Evolutionary conservation across 2,797 vertebrate genomes (phyloP), one percentile per base, ranked within the genome.

Genomic region (Acrossocheilus wenchowensis): DNA sequence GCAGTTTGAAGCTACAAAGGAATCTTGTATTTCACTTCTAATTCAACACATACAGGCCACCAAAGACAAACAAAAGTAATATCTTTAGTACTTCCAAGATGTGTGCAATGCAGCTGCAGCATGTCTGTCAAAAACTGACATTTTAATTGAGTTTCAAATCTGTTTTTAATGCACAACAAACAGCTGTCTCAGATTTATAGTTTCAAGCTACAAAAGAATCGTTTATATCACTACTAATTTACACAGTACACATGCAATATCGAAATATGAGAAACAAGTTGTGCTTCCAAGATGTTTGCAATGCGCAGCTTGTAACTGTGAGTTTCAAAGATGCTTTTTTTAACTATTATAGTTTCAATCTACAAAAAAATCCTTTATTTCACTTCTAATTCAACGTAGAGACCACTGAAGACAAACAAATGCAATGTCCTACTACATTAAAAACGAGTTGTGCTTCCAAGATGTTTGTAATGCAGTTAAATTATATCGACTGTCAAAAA

Each of bases 231-330:
- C 50, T 52, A 6, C 15, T 52, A 0, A 52, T 52, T 30, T 64
- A 64, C 30, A 64, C 5, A 6, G 34, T 14, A 14, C 5, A 12
- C 60, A 30, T 64, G 6, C n/a, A 30, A 15, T 64, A 64, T 6
- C 3, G 11, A 60, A 3, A 54, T n/a, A 89, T 92, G 89, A 90
- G 91, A 85, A 52, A 43, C 72, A 5, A 74, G 72, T 17, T 48
- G 69, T 14, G 41, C 23, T 73, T 30, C 14, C 12, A 15, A 64
- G 62, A 66, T 66, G 26, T 66, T 15, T 15, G 62, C 6, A 34
- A 30, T 26, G 60, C n/a, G 8, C 23, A 62, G n/a, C 60, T 26
- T 14, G 54, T 21, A 57, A 23, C 8, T 21, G 19, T 23, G 43
- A 8, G 54, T 23, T 9, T 57, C 54, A 57, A 57, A 60, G 1